These are phyloP conservation scores for Pseudanteris insignis DNA, from an alignment of 2,888 invertebrate species.

Conservation along the genomic window DNA sequence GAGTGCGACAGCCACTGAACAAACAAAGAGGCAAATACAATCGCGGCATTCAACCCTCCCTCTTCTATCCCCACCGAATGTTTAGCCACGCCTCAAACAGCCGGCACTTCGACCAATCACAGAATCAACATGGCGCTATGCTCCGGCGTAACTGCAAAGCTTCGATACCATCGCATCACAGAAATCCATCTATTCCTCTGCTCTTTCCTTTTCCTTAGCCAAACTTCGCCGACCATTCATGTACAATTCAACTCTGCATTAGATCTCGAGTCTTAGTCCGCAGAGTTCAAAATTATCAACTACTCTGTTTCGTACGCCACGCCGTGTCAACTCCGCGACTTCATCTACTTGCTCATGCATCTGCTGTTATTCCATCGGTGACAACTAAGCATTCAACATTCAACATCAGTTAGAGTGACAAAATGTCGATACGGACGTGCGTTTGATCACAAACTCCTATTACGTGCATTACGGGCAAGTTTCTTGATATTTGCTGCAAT, in stretches of 20 bases:
- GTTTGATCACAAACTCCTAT: no score
- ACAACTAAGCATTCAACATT: no score
- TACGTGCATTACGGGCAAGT: no score
- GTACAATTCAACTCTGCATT: no score
- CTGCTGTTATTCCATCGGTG: no score
- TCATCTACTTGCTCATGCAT: no score
- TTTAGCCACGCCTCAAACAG: conserved; percentile 50
- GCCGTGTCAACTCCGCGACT: no score
- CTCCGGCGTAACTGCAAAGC: conserved; percentile 47
- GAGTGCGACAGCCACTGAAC: conserved; percentile 9
- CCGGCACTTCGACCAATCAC: conserved; percentile 53
- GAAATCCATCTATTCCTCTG: conserved; percentile 53
- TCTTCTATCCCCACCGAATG: conserved; percentile 45
- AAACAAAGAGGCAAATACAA: conserved; percentile 1
- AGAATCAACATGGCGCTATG: conserved; percentile 60
- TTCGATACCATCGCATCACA: conserved; percentile 53
- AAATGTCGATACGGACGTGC: no score
- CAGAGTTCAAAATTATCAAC: no score
- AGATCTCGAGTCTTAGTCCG: no score
- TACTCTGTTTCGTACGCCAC: no score
- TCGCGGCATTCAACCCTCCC: conserved; percentile 11
- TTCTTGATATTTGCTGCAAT: conserved; percentile 1
- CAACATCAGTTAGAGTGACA: no score
- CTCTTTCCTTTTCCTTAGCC: conserved; percentile 25
- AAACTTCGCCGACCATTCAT: background rate